Base-by-base conservation (phyloP, 2,113 vertebrate species). In the Puffinus mauretanicus region DNA sequence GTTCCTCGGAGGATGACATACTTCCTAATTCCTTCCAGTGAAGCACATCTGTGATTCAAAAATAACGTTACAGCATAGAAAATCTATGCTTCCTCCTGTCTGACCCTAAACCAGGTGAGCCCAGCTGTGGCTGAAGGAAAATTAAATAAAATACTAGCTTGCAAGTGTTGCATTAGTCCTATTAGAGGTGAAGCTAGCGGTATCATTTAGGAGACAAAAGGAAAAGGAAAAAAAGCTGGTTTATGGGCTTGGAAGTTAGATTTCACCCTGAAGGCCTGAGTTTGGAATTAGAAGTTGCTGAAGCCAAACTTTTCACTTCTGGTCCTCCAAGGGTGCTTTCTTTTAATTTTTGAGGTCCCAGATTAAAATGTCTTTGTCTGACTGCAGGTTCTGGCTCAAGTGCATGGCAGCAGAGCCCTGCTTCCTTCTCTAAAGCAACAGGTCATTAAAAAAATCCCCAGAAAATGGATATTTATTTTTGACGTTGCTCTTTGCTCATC, bases 391-490 rank as follows among this genome's bases (percentile, higher is more conserved):
- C 27, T 11, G 3, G 17, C 58, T 82, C 32, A 42, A 61, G 47
- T 0, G 3, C n/a, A 22, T 1, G 0, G 27, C 66, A 62, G 34
- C 36, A 4, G 0, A 6, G 44, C 3, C 69, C 51, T 49, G 61
- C 32, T 16, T 36, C 46, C 49, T 71, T 36, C 57, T 42, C 34
- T 32, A 47, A 40, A 26, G 14, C 16, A 64, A 52, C 26, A 40
- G 11, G 17, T 32, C 36, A 25, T 19, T 12, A n/a, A 57, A 69
- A 61, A 61, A 54, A 16, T 5, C 10, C n/a, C 18, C 58, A 17
- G 36, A 54, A 69, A 61, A 20, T 16, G 7, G 30, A 4, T 25
- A 13, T 62, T 78, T 49, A 14, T 47, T 46, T 70, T 46, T 38
- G 30, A 24, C 24, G 3, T 26, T 19, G 25, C 38, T 72, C 24